These are phyloP conservation scores for Haliclystus octoradiatus DNA, from an alignment of 30 jellyfish, hydroid and myxozoan genomes.

Conservation along the genomic window DNA sequence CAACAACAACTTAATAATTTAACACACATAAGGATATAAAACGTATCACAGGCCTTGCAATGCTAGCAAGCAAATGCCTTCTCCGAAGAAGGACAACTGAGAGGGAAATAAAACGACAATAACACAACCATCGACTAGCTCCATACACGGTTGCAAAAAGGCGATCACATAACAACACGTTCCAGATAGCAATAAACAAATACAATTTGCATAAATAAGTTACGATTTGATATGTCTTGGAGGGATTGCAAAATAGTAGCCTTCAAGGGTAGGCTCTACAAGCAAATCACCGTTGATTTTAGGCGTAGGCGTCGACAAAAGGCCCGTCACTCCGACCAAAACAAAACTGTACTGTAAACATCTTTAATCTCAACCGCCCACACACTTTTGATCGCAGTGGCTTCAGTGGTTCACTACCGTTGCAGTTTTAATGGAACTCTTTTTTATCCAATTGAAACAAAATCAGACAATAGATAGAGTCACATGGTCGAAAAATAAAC, in stretches of 20 bases:
- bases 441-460: background rate
- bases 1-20: background rate
- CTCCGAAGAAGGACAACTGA: background rate
- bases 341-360: background rate
- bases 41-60: background rate
- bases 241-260: background rate
- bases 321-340: conserved; percentile 1
- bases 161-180: background rate
- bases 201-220: background rate
- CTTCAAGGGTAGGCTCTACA: background rate
- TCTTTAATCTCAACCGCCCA: conserved; percentile 3
- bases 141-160: background rate
- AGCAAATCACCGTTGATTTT: background rate
- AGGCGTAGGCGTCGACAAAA: conserved; percentile 2
- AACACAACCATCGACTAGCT: background rate
- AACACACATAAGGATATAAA: background rate
- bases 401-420: background rate
- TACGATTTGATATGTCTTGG: too few species aligned
- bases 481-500: background rate
- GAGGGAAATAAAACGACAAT: background rate
- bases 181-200: background rate
- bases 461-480: background rate
- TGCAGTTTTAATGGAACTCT: background rate
- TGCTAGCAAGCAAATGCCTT: background rate
- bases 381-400: background rate